Conservation (phyloP, 2,113 vertebrate species). For the Caloenas nicobarica region DNA sequence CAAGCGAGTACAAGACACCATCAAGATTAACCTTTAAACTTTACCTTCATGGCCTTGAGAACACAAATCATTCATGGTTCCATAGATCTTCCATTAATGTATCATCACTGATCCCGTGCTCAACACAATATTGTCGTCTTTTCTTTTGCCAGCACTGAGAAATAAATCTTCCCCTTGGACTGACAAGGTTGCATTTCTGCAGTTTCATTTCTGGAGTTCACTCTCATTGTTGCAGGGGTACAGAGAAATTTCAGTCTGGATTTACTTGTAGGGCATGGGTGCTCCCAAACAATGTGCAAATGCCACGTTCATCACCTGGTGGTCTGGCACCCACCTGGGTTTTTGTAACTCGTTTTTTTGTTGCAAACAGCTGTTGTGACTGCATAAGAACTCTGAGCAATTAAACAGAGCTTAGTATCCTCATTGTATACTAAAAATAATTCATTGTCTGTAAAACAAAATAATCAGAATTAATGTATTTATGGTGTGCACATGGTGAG, state of each 20-base stretch:
- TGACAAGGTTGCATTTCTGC: slow-evolving; percentile 86
- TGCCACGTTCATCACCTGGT: slow-evolving; percentile 81
- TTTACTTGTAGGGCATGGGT: slow-evolving; percentile 71
- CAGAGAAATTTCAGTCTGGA: slow-evolving; percentile 78
- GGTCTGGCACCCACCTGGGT: slow-evolving; percentile 87
- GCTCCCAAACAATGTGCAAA: slow-evolving; percentile 84
- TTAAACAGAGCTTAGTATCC: slow-evolving; percentile 82
- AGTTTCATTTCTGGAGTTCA: slow-evolving; percentile 87
- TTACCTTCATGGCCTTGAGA: slow-evolving; percentile 85
- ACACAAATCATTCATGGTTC: slow-evolving; percentile 80
- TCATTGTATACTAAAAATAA: slow-evolving; percentile 87
- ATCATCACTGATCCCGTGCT: slow-evolving; percentile 71
- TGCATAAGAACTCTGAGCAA: slow-evolving; percentile 54
- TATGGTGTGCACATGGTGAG: not conserved
- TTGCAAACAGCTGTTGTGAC: slow-evolving; percentile 73
- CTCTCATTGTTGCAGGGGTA: slow-evolving; percentile 82
- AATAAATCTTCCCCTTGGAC: slow-evolving; percentile 81
- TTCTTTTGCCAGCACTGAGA: slow-evolving; percentile 82
- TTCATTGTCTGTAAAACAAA: slow-evolving; percentile 74
- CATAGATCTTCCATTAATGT: slow-evolving; percentile 87
- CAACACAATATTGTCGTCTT: slow-evolving; percentile 78
- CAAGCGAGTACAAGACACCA: not conserved
- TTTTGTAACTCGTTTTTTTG: slow-evolving; percentile 76
- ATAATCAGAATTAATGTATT: not conserved
- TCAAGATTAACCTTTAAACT: not conserved